Evolutionary conservation across 2,888 invertebrate species (phyloP).

Genomic region (Crocallis elinguaria): DNA sequence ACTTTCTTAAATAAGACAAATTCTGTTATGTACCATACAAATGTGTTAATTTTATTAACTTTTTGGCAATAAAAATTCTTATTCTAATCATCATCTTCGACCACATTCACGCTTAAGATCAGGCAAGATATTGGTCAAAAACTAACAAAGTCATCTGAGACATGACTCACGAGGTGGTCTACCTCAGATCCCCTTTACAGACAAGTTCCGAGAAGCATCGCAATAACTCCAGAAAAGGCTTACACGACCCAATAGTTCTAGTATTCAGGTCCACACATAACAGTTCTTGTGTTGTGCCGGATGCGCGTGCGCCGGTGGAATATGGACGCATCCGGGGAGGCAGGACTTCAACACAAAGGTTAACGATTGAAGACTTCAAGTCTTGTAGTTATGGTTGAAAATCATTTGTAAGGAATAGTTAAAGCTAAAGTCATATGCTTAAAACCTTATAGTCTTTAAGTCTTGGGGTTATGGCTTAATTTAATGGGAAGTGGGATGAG

Average conservation of each 20-base stretch:
- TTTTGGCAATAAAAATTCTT: too few relatives aligned
- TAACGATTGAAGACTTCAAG: conserved; percentile 13
- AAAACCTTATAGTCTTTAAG: conserved; percentile 14
- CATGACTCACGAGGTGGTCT: too few relatives aligned
- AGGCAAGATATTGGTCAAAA: too few relatives aligned
- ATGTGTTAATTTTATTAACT: too few relatives aligned
- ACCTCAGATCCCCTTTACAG: conserved; percentile 19
- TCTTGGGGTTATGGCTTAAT: background rate
- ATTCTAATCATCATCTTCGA: too few relatives aligned
- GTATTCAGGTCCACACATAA: conserved; percentile 36
- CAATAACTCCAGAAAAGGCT: conserved; percentile 32
- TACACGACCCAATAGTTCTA: conserved; percentile 24
- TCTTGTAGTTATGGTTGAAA: background rate
- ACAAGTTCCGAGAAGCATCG: conserved; percentile 1
- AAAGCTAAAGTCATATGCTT: too few relatives aligned
- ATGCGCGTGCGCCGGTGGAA: conserved; percentile 30
- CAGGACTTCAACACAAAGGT: conserved; percentile 13
- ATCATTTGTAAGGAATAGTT: background rate
- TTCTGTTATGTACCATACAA: too few relatives aligned
- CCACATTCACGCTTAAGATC: too few relatives aligned
- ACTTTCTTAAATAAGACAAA: too few relatives aligned
- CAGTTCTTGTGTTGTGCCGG: conserved; percentile 36
- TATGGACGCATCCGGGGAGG: conserved; percentile 34
- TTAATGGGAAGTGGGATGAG: background rate
- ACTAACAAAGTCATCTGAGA: too few relatives aligned